These are phyloP conservation scores for Centropyge bicolor DNA, from an alignment of 2,797 vertebrate species.

Conservation along the genomic window DNA sequence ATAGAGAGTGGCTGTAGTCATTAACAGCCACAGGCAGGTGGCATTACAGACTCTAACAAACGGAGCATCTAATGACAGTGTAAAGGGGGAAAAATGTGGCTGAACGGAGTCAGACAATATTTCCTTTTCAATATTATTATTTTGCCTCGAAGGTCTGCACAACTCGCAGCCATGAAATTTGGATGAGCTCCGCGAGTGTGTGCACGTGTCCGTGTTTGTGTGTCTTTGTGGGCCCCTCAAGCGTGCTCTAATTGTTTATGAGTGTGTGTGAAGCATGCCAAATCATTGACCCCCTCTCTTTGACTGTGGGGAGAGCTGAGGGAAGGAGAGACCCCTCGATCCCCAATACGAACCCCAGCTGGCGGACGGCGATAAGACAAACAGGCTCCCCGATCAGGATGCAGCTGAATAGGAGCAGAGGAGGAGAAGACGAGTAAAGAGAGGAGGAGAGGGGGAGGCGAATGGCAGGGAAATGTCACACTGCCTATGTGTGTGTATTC, in stretches of 20 bases:
- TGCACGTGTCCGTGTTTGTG: conserved; percentile 31
- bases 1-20: conserved; percentile 59
- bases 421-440: conserved; percentile 52
- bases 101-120: conserved; percentile 40
- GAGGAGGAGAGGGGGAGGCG: conserved; percentile 30
- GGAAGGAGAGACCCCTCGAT: conserved; percentile 67
- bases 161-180: conserved; percentile 56
- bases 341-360: conserved; percentile 74
- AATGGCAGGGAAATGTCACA: conserved; percentile 66
- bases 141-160: conserved; percentile 31
- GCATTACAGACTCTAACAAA: conserved; percentile 49
- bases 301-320: conserved; percentile 59
- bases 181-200: conserved; percentile 43
- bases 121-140: conserved; percentile 50
- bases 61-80: conserved; percentile 46
- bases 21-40: conserved; percentile 67
- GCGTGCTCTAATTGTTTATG: conserved; percentile 53
- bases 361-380: conserved; percentile 78
- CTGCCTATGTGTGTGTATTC: conserved; percentile 9
- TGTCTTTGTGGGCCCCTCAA: conserved; percentile 32
- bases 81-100: conserved; percentile 18
- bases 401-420: conserved; percentile 65
- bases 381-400: conserved; percentile 53
- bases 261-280: conserved; percentile 66
- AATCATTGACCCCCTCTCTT: conserved; percentile 65